Conservation (phyloP, 2,888 invertebrate genomes). For the Neoascia interrupta region DNA sequence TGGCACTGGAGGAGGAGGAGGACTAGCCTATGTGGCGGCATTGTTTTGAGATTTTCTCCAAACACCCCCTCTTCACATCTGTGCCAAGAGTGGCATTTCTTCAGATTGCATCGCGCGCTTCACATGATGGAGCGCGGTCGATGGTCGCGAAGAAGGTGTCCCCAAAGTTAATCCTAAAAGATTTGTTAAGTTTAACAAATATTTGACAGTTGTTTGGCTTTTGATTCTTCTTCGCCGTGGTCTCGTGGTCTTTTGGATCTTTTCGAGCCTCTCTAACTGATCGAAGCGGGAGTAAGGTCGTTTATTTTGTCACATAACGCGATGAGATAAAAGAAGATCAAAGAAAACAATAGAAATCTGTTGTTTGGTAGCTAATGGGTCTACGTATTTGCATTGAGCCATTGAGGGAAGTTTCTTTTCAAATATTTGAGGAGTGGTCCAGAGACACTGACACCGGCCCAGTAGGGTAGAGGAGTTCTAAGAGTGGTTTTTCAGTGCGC, state of each 20-base stretch:
- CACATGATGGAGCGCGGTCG: too few relatives aligned
- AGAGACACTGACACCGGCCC: neutral
- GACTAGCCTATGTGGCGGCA: slow-evolving; percentile 61
- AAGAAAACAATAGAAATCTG: slow-evolving; percentile 69
- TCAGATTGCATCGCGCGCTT: slow-evolving; percentile 3
- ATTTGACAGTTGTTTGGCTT: slow-evolving; percentile 67
- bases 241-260: too few relatives aligned
- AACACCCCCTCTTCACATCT: neutral
- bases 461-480: too few relatives aligned
- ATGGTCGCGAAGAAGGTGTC: too few relatives aligned
- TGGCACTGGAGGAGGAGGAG: too few relatives aligned
- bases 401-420: slow-evolving; percentile 16
- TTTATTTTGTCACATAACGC: slow-evolving; percentile 68
- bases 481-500: too few relatives aligned
- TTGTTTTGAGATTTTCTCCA: slow-evolving; percentile 46
- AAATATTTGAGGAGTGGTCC: slow-evolving; percentile 52
- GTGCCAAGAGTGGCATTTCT: too few relatives aligned
- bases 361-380: slow-evolving; percentile 69
- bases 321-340: slow-evolving; percentile 65
- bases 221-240: slow-evolving; percentile 18
- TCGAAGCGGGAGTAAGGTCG: slow-evolving; percentile 58
- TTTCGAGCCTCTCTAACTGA: neutral
- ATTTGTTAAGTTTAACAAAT: slow-evolving; percentile 70
- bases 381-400: slow-evolving; percentile 56
- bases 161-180: slow-evolving; percentile 67